Percentiles rank a stretch among this genome's conserved stretches.
Conservation (phyloP, 1,140 invertebrate species). For the Cepaea nemoralis region DNA sequence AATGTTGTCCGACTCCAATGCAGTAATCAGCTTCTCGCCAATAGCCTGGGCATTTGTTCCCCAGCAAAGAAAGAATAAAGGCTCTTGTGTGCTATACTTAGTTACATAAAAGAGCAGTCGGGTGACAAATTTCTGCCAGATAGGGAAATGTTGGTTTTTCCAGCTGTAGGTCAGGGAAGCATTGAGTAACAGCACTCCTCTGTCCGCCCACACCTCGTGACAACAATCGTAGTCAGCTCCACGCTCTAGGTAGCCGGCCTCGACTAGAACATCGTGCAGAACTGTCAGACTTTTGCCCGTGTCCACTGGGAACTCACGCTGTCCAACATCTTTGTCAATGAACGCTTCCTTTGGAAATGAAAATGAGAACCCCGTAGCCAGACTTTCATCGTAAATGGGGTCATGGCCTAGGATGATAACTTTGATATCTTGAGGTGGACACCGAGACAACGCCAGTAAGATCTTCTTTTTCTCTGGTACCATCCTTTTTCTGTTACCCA, state of each 20-base stretch:
- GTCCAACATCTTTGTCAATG: too few relatives aligned
- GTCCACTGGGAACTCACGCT: too few relatives aligned
- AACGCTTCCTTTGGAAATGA: too few relatives aligned
- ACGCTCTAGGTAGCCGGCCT: not conserved
- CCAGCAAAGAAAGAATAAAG: not conserved
- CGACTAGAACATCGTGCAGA: not conserved
- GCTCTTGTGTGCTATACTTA: not conserved
- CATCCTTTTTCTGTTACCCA: too few relatives aligned
- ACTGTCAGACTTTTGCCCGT: not conserved
- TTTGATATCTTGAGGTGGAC: too few relatives aligned
- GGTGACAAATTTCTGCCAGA: not conserved
- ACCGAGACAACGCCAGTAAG: too few relatives aligned
- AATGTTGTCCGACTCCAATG: not conserved
- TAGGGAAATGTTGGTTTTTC: not conserved
- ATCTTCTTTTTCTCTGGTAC: too few relatives aligned
- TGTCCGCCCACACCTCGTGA: not conserved
- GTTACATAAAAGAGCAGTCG: not conserved
- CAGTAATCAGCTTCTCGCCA: not conserved
- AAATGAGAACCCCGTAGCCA: too few relatives aligned
- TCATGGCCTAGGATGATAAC: too few relatives aligned
- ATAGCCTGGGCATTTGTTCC: not conserved
- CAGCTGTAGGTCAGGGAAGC: not conserved
- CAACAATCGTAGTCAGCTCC: not conserved
- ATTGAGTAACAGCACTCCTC: not conserved
- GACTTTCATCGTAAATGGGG: too few relatives aligned